Evolutionary conservation across 2,888 invertebrate species (phyloP).

Genomic region (Dromius quadrimaculatus): DNA sequence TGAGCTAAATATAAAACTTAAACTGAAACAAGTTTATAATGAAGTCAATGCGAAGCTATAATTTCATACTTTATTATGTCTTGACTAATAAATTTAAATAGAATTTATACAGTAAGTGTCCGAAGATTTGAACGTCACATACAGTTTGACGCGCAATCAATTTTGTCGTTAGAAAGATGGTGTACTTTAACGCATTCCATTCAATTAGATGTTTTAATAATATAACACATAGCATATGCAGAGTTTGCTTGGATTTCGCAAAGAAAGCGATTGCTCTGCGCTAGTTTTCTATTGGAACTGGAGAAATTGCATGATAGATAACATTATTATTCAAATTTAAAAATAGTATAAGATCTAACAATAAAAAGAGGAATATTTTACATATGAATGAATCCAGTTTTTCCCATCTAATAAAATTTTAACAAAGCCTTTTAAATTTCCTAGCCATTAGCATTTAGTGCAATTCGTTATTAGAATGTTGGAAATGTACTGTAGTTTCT

Average conservation of each 20-base stretch:
- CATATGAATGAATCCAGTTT: too few species aligned
- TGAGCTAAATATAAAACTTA: slow-evolving; percentile 6
- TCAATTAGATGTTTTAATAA: slow-evolving; percentile 16
- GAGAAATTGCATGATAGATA: too few species aligned
- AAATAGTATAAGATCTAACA: too few species aligned
- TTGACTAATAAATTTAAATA: slow-evolving; percentile 5
- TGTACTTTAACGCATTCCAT: slow-evolving; percentile 19
- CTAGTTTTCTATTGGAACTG: too few species aligned
- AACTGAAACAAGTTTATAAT: background rate
- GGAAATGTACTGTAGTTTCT: too few species aligned
- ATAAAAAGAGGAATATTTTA: too few species aligned
- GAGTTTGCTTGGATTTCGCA: background rate
- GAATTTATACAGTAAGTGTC: background rate
- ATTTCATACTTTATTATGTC: background rate
- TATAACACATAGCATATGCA: slow-evolving; percentile 9
- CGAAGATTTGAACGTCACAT: slow-evolving; percentile 1
- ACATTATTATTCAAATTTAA: too few species aligned
- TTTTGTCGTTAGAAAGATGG: background rate
- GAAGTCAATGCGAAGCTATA: background rate
- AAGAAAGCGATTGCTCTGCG: too few species aligned
- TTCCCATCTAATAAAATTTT: too few species aligned
- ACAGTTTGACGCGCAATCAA: background rate
- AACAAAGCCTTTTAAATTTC: too few species aligned
- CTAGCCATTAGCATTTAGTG: too few species aligned
- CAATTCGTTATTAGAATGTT: too few species aligned